Percentiles rank a stretch among this genome's conserved stretches.
phyloP scores from a whole-genome alignment of 2,113 vertebrate genomes.

The Psittacus erithacus region DNA sequence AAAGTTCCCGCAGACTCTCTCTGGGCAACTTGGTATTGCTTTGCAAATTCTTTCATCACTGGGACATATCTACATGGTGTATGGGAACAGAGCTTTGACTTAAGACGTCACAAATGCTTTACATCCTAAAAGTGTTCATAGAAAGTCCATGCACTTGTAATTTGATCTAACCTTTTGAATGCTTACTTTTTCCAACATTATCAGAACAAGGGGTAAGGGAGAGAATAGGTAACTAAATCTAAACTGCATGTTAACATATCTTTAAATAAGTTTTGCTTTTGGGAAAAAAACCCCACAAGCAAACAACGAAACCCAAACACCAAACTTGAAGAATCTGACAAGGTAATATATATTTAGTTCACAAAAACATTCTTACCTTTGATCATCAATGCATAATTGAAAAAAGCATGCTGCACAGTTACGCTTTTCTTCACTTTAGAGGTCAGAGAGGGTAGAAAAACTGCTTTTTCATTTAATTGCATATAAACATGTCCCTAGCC shows the following conservation, averaged over 20 bases:
- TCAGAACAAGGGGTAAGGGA: not conserved
- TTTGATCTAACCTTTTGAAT: not conserved
- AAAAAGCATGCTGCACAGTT: not conserved
- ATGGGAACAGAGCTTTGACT: not conserved
- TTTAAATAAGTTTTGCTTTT: not conserved
- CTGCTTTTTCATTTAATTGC: constrained; percentile 56
- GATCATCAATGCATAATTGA: constrained; percentile 5
- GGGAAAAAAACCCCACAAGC: not conserved
- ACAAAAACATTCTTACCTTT: constrained; percentile 10
- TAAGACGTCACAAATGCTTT: not conserved
- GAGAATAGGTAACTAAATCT: not conserved
- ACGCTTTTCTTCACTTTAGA: constrained; percentile 35
- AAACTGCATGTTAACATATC: not conserved
- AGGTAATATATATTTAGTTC: not conserved
- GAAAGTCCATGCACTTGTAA: not conserved
- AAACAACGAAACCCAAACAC: not conserved
- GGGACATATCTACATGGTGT: not conserved
- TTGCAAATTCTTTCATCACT: not conserved
- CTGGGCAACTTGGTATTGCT: not conserved
- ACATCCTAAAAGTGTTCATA: not conserved
- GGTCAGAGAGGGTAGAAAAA: constrained; percentile 48
- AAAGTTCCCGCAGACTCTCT: not conserved
- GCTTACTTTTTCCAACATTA: not conserved
- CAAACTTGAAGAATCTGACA: not conserved
- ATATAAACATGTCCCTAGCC: constrained; percentile 60